These are phyloP conservation scores for Ictidomys tridecemlineatus DNA, from an alignment of 2,113 vertebrate species.

Conservation along the genomic window DNA sequence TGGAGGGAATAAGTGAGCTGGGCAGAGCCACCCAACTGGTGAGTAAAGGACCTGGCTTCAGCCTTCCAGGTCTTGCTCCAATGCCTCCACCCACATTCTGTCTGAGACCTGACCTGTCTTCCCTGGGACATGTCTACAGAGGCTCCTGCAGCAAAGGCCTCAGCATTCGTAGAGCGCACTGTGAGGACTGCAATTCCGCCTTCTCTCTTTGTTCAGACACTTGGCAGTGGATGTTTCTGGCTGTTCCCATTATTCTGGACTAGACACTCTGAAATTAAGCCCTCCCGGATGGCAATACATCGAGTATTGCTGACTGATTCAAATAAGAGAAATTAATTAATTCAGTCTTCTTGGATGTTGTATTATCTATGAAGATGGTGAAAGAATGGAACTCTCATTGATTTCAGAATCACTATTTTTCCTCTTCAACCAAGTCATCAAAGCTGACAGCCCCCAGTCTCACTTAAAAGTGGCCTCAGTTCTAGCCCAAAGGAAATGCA, in stretches of 20 bases:
- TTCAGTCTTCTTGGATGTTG: not conserved
- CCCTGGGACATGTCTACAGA: accelerated
- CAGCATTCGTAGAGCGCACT: not conserved
- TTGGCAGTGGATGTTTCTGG: not conserved
- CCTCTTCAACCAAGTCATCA: too few species aligned
- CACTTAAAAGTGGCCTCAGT: too few species aligned
- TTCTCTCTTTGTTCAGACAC: not conserved
- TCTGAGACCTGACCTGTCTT: accelerated
- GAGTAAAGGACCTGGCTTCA: not conserved
- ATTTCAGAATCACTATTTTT: not conserved
- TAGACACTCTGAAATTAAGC: constrained; percentile 21
- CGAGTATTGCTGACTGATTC: not conserved
- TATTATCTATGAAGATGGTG: not conserved
- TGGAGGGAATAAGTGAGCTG: not conserved
- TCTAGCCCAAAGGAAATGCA: too few species aligned
- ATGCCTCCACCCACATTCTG: accelerated
- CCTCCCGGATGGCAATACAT: not conserved
- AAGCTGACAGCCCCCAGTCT: too few species aligned
- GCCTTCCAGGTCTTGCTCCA: accelerated
- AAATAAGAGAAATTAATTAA: constrained; percentile 5
- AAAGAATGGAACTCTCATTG: not conserved
- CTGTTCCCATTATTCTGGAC: not conserved
- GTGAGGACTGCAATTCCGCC: accelerated
- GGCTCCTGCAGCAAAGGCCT: accelerated
- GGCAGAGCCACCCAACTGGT: accelerated